Base-by-base conservation (phyloP, 2,113 vertebrate genomes). In the Urocynchramus pylzowi region DNA sequence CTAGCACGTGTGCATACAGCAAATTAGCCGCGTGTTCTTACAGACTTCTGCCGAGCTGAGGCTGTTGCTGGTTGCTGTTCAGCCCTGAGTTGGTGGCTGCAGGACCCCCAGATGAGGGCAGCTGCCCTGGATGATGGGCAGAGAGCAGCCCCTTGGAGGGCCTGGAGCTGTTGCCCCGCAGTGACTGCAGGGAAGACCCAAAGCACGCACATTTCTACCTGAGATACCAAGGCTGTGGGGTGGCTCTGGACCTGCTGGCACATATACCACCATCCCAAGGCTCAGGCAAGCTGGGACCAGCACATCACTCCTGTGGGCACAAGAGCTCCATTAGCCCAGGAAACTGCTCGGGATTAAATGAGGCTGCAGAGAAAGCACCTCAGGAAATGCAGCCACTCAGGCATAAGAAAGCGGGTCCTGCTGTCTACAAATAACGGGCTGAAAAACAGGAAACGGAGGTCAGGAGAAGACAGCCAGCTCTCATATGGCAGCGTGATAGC, bases 361-460 rank as follows among this genome's bases (percentile, higher is more conserved):
- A 74, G 20, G 37, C 63, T 67, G 68, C 79, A 47, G 61, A 77
- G 41, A 82, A 67, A 45, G 37, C 74, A 91, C 57, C 79, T 94
- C 79, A 41, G 95, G 85, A 95, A 94, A 68, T 2, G 1, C 50
- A 77, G 71, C 33, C 28, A 0, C 30, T 76, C 3, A 8, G 71
- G 79, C 35, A 1, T 57, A 83, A 94, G 75, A 76, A 77, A 90
- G 61, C 0, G 0, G 16, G 83, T 74, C 88, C 76, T 88, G 68
- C 42, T 88, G 35, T 76, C 67, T 84, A 11, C n/a, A 93, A 87
- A 80, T 65, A 94, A 79, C 0, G 5, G 78, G 61, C 27, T 89
- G 79, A 80, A 94, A 95, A 94, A 92, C 71, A 95, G 90, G 95
- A 95, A 95, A 59, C 0, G 0, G 79, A 78, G 94, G 86, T 81